These are phyloP conservation scores for Dicentrarchus labrax DNA, from an alignment of 2,113 vertebrate genomes.

Conservation along the genomic window DNA sequence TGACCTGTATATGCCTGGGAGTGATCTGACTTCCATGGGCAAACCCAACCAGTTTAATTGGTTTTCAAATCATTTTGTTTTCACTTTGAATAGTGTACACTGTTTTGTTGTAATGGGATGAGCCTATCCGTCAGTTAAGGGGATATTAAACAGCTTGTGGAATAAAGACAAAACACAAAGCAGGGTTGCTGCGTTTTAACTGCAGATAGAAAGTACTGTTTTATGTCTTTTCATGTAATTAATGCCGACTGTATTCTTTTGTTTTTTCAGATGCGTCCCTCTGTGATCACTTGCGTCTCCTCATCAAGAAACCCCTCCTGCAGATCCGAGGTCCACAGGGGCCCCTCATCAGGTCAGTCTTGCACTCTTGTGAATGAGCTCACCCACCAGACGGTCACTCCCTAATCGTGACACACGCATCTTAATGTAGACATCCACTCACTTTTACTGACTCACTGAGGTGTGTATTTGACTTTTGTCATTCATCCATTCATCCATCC, in stretches of 20 bases:
- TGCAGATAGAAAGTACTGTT: background rate
- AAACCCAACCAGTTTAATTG: slow-evolving; percentile 72
- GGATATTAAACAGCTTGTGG: background rate
- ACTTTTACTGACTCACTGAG: slow-evolving; percentile 56
- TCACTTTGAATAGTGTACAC: slow-evolving; percentile 1
- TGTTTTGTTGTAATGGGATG: background rate
- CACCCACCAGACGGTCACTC: slow-evolving; percentile 41
- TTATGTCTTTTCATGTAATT: background rate
- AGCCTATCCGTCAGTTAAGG: background rate
- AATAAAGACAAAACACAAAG: slow-evolving; percentile 2
- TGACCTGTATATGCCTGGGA: slow-evolving; percentile 75
- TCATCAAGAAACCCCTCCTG: slow-evolving; percentile 72
- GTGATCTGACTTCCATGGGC: slow-evolving; percentile 38
- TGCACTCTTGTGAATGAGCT: slow-evolving; percentile 14
- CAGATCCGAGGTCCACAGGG: slow-evolving; percentile 67
- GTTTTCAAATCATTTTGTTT: slow-evolving; percentile 34
- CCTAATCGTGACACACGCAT: slow-evolving; percentile 4
- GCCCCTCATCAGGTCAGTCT: slow-evolving; percentile 77
- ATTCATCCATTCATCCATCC: slow-evolving; percentile 11
- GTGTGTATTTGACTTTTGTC: slow-evolving; percentile 48
- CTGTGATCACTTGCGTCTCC: slow-evolving; percentile 86
- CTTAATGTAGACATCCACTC: slow-evolving; percentile 12
- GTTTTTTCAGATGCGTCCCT: slow-evolving; percentile 82
- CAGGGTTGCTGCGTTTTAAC: background rate
- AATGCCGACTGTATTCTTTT: background rate